Base-by-base conservation (phyloP, 2,113 vertebrate species). In the Isurus oxyrinchus region DNA sequence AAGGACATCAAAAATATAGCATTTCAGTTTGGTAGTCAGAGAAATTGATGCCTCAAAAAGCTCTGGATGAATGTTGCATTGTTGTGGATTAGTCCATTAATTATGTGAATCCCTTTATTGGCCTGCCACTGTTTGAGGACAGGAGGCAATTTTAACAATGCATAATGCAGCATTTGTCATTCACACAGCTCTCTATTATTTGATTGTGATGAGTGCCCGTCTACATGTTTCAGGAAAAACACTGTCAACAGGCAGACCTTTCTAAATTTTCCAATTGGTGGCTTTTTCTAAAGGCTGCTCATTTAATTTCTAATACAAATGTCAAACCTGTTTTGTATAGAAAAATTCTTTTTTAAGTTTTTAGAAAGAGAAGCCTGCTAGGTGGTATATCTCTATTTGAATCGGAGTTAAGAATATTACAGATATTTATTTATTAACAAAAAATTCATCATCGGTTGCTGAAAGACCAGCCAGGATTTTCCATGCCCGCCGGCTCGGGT, bases 111-210 rank as follows among this genome's bases (percentile, higher is more conserved):
- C 16, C 94, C 44, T 53, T 27, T 31, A 44, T 67, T 67, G 93
- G 63, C 53, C 27, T 95, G 67, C 53, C 66, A 72, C 7, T 31
- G 66, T 95, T 95, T 69, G 63, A 95, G 66, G 31, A 7, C 21
- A 95, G 40, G 44, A 95, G 49, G 94, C 49, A 72, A 95, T 95
- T 76, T 69, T 55, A 76, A 76, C 94, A 76, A 95, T 5, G 94
- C 66, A 5, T 7, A 95, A 94, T 16, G 61, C 57, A 94, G 59
- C 59, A 94, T 94, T 63, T 94, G 59, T 94, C 59, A 94, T 63
- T 94, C 90, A 94, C 16, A 16, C 2, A 61, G 5, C 59, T 21
- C 59, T 40, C 90, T 49, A 72, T 31, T 19, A 49, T 55, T 55
- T 66, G 94, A 95, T 44, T 72, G 67, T 72, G 67, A 72, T 72